A percentile compares a stretch with the other conserved stretches of the same genome.
Conservation (phyloP, 2,113 vertebrate genomes). For the Halcyon malimbica region DNA sequence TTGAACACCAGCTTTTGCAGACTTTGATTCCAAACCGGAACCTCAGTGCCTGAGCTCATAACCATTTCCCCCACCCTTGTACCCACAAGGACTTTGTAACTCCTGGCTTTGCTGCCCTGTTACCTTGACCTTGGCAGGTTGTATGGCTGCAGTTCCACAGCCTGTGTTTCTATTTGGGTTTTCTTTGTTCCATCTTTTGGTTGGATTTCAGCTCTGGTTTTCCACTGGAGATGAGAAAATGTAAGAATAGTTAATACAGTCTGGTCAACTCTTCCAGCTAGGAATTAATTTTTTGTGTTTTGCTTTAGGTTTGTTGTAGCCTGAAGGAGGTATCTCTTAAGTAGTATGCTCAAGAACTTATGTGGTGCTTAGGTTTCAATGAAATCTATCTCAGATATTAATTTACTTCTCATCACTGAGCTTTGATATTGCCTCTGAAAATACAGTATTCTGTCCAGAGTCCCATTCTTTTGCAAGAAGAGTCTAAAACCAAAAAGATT, state of each 20-base stretch:
- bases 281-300: not conserved
- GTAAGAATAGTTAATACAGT: not conserved
- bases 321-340: not conserved
- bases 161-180: rapidly evolving
- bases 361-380: not conserved
- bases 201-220: not conserved
- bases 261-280: not conserved
- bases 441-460: not conserved
- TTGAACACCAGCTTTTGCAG: not conserved
- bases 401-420: not conserved
- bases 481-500: not conserved
- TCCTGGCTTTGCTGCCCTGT: not conserved
- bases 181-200: rapidly evolving
- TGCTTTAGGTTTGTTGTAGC: not conserved
- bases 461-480: not conserved
- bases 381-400: not conserved
- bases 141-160: not conserved
- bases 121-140: not conserved
- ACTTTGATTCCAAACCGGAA: not conserved
- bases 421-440: not conserved
- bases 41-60: not conserved
- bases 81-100: not conserved
- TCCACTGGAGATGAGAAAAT: not conserved
- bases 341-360: not conserved
- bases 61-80: no score